Base-by-base conservation (phyloP, 1,140 invertebrate genomes). In the Brachystomella parvula region DNA sequence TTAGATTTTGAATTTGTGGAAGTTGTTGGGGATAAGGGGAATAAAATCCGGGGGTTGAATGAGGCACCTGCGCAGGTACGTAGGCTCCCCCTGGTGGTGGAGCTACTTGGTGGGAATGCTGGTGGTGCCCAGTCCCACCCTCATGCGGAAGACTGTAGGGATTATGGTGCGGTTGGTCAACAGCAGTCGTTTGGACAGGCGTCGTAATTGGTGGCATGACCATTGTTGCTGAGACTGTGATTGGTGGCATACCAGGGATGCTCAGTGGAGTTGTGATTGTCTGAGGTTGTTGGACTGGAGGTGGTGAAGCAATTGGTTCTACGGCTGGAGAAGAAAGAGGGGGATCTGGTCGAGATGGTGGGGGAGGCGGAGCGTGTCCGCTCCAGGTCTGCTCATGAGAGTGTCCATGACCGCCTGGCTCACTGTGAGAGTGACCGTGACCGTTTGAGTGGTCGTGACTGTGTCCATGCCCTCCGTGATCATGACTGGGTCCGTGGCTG, bases 221-320 rank as follows among this genome's bases (percentile, higher is more conserved):
- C 65, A 89, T 74, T 33, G 85, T 85, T 24, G 87, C 85, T 75
- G 85, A 88, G 1, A 89, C 87, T n/a, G 87, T 89, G 66, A 89
- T 87, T 3, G 87, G 86, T 26, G 88, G 88, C 86, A 89, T 88
- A 19, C 87, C 87, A 26, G 87, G 87, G 65, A 89, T 77, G 35
- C 83, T 83, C n/a, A 90, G 83, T 0, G 87, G 87, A 0, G 86
- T 88, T 29, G 86, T 85, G 0, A 85, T 80, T 59, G 70, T 67
- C 30, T 61, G 65, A 21, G 35, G 64, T 63, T 33, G 63, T n/a
- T 57, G 61, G 0, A 33, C 49, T 47, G 61, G 15, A 49, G 12
- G 9, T 47, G 61, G 44, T 47, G 60, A 39, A 33, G 31, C 35
- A 35, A 60, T 19, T 3, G 15, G 9, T 12, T 15, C 6, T 30